Conservation (phyloP, 2,113 vertebrate species). For the Menidia beryllina region DNA sequence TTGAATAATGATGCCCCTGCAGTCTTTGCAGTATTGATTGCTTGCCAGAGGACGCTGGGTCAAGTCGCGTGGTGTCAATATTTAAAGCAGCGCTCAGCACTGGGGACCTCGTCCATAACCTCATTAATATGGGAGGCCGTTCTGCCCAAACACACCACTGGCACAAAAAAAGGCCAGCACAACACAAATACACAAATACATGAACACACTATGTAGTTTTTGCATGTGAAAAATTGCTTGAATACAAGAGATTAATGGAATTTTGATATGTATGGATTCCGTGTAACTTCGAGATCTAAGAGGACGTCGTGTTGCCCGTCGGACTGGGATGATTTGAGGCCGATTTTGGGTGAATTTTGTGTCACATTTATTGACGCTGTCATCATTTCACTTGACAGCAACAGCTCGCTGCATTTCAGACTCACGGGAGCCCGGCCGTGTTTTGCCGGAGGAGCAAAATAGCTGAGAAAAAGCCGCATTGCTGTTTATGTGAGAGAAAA, state of each 20-base stretch:
- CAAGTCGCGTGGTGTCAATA: constrained; percentile 71
- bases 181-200: constrained; percentile 19
- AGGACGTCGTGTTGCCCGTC: too few relatives aligned
- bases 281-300: too few relatives aligned
- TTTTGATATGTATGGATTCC: too few relatives aligned
- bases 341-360: too few relatives aligned
- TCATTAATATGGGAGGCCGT: constrained; percentile 69
- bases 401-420: neutral
- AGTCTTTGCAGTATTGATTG: constrained; percentile 68
- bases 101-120: constrained; percentile 66
- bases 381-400: neutral
- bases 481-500: neutral
- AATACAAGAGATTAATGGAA: neutral
- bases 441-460: too few relatives aligned
- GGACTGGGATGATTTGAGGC: too few relatives aligned
- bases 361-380: too few relatives aligned
- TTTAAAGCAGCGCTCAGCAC: constrained; percentile 71
- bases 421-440: too few relatives aligned
- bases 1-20: constrained; percentile 62
- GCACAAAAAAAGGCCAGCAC: constrained; percentile 30
- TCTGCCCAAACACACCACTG: constrained; percentile 49
- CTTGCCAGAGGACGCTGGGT: constrained; percentile 70
- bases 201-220: neutral
- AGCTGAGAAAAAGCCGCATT: neutral
- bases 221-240: neutral